These are phyloP conservation scores for Drosophila suboccidentalis DNA, from an alignment of 2,888 invertebrate genomes.

Conservation along the genomic window DNA sequence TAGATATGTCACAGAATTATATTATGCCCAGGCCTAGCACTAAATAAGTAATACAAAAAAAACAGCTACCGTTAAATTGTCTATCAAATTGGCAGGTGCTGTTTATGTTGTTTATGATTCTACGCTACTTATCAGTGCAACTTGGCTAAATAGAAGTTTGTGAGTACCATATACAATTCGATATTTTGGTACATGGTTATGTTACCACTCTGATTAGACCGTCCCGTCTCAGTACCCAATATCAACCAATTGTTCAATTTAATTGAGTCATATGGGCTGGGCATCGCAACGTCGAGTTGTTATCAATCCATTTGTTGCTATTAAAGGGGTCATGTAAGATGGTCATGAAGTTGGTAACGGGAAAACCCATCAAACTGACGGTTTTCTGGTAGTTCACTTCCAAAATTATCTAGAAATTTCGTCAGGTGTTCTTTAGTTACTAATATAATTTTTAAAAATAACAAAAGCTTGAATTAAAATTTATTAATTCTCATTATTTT, in stretches of 20 bases:
- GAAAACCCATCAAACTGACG: not conserved
- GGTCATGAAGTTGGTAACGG: constrained; percentile 1
- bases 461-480: not conserved
- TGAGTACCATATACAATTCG: constrained; percentile 1
- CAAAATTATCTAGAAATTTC: not conserved
- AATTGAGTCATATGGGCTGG: constrained; percentile 68
- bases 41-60: constrained; percentile 29
- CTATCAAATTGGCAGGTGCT: constrained; percentile 45
- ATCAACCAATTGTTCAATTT: constrained; percentile 71
- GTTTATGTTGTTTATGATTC: constrained; percentile 48
- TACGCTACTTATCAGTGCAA: constrained; percentile 35
- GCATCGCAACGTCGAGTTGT: constrained; percentile 24
- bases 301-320: constrained; percentile 48
- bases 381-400: not conserved
- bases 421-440: not conserved
- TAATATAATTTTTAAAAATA: not conserved
- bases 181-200: constrained; percentile 13
- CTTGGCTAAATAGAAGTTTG: not conserved
- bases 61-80: constrained; percentile 28
- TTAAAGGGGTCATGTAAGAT: constrained; percentile 6
- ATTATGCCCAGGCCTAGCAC: constrained; percentile 19
- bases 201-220: constrained; percentile 24
- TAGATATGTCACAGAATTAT: constrained; percentile 7
- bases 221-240: constrained; percentile 28
- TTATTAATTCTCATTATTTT: not conserved